Conservation (phyloP, 2,797 vertebrate species). For the Mus minutoides region DNA sequence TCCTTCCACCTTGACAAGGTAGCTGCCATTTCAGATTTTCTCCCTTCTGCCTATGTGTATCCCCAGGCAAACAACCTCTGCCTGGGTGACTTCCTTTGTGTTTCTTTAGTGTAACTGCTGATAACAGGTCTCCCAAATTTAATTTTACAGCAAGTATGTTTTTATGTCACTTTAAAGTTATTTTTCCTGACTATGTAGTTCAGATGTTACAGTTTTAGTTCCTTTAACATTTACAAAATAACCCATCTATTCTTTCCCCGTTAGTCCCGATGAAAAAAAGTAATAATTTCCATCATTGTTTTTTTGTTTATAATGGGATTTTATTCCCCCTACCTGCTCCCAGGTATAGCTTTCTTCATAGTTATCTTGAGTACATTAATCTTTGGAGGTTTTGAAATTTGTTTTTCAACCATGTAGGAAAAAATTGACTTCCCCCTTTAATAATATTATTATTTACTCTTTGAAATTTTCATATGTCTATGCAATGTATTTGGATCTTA, state of each 20-base stretch:
- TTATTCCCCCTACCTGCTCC: background rate
- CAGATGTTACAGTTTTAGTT: background rate
- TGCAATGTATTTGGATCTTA: background rate
- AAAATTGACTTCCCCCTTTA: background rate
- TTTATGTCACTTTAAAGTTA: constrained; percentile 3
- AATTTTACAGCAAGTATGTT: constrained; percentile 10
- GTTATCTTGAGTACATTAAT: background rate
- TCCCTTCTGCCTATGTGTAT: background rate
- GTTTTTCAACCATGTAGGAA: background rate
- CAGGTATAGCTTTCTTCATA: background rate
- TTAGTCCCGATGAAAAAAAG: background rate
- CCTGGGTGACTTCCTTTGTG: background rate
- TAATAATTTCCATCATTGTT: background rate
- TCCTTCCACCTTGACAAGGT: background rate
- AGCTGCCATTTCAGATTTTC: background rate
- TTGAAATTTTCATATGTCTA: background rate
- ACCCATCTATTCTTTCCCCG: background rate
- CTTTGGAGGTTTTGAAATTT: background rate
- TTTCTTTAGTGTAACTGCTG: background rate
- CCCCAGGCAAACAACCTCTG: background rate
- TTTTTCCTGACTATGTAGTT: background rate
- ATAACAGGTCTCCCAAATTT: background rate
- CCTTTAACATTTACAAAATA: background rate
- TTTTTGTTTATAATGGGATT: background rate
- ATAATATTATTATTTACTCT: background rate